phyloP scores from a whole-genome alignment of 2,797 vertebrate genomes.

The Ptychadena robeensis region DNA sequence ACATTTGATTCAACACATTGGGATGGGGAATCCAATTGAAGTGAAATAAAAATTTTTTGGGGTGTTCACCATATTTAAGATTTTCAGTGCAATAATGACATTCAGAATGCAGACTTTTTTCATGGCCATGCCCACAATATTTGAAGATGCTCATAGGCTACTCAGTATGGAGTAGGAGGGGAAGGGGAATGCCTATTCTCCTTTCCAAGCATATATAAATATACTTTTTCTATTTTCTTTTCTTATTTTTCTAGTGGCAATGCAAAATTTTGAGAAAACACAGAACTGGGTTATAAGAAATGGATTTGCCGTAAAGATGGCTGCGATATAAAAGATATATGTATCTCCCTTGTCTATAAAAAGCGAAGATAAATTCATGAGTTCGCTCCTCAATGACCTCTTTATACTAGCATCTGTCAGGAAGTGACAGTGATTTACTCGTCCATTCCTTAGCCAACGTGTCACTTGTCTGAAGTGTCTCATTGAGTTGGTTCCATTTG shows the following conservation, averaged over 20 bases:
- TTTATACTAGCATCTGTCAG: conserved; percentile 1
- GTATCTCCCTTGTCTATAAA: neutral
- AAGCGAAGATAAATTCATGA: conserved; percentile 1
- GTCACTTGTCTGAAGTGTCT: neutral
- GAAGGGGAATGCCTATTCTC: neutral
- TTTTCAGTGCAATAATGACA: too few relatives aligned
- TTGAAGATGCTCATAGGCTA: neutral
- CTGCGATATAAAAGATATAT: neutral
- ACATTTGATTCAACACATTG: too few relatives aligned
- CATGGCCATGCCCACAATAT: too few relatives aligned
- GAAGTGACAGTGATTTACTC: conserved; percentile 33
- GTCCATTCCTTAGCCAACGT: neutral
- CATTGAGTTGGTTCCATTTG: neutral
- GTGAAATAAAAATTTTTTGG: too few relatives aligned
- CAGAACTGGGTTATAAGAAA: neutral
- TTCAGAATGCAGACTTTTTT: too few relatives aligned
- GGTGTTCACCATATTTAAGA: too few relatives aligned
- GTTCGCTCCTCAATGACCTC: conserved; percentile 21
- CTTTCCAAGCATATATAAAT: neutral
- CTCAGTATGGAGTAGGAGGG: neutral
- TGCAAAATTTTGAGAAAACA: neutral
- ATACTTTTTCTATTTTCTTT: neutral
- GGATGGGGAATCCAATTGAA: too few relatives aligned
- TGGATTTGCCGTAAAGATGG: neutral
- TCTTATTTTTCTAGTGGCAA: neutral